phyloP scores from a whole-genome alignment of 2,888 invertebrate species.

The Tachina lurida region DNA sequence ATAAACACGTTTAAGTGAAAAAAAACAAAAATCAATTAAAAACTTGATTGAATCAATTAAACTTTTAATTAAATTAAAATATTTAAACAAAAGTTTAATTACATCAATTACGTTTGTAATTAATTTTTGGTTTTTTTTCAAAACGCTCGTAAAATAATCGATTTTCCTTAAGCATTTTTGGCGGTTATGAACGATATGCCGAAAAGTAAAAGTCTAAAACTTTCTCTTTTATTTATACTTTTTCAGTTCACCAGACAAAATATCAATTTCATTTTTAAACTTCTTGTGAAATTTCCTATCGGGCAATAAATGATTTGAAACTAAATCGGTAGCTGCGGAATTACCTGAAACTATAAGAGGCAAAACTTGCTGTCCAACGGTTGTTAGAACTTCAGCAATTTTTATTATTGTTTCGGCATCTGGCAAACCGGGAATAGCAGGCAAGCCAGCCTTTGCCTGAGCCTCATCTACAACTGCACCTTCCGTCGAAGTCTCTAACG shows the following conservation, averaged over 20 bases:
- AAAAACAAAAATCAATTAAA: no score
- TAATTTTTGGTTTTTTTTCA: neutral
- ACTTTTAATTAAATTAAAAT: no score
- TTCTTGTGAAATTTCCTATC: conserved; percentile 73
- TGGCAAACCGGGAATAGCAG: conserved; percentile 78
- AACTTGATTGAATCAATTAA: no score
- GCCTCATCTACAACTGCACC: conserved; percentile 50
- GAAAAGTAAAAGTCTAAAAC: no score
- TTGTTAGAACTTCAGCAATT: conserved; percentile 79
- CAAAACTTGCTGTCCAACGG: conserved; percentile 78
- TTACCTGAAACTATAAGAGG: conserved; percentile 78
- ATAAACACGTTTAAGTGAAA: no score
- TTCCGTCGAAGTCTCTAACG: conserved; percentile 60
- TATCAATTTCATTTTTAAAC: conserved; percentile 71
- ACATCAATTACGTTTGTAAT: neutral
- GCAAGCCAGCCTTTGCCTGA: conserved; percentile 53
- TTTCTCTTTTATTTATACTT: conserved; percentile 38
- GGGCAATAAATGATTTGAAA: conserved; percentile 73
- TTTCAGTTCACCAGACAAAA: conserved; percentile 45
- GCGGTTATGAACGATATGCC: no score
- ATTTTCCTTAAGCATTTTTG: no score
- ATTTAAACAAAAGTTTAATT: no score
- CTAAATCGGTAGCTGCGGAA: conserved; percentile 66
- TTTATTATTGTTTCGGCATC: conserved; percentile 79
- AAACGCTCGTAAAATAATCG: no score